A percentile compares a stretch with the other conserved stretches of the same genome.
Conservation (phyloP, 2,113 vertebrate species). For the Hippocampus barbouri region DNA sequence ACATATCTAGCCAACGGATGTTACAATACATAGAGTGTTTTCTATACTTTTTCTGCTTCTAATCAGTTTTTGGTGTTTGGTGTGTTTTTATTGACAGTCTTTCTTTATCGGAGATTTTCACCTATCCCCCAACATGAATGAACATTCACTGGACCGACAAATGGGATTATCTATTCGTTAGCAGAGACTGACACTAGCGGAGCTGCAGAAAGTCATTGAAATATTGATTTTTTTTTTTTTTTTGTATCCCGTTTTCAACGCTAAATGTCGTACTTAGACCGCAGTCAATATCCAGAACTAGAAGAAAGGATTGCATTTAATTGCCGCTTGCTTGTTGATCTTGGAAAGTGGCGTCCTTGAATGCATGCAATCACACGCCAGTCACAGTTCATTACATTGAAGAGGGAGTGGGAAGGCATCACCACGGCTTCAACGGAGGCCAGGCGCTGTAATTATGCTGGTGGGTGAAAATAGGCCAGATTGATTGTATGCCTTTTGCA, state of each 20-base stretch:
- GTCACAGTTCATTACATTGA: conserved; percentile 54
- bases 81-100: neutral
- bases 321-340: conserved; percentile 33
- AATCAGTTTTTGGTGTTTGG: neutral
- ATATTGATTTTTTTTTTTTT: neutral
- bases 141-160: conserved; percentile 7
- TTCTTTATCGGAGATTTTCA: neutral
- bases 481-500: conserved; percentile 69
- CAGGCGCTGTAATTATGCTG: conserved; percentile 62
- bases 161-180: conserved; percentile 26
- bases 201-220: neutral
- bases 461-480: conserved; percentile 57
- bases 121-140: neutral
- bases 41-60: no score
- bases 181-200: conserved; percentile 15
- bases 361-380: conserved; percentile 46
- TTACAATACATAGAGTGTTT: no score
- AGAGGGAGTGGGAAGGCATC: conserved; percentile 35
- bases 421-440: conserved; percentile 36
- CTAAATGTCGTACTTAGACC: neutral
- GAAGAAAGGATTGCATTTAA: conserved; percentile 38
- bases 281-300: conserved; percentile 8
- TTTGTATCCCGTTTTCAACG: neutral
- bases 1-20: no score
- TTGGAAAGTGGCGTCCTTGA: conserved; percentile 26